These are phyloP conservation scores for Girardinichthys multiradiatus DNA, from an alignment of 2,113 vertebrate genomes.

Conservation along the genomic window DNA sequence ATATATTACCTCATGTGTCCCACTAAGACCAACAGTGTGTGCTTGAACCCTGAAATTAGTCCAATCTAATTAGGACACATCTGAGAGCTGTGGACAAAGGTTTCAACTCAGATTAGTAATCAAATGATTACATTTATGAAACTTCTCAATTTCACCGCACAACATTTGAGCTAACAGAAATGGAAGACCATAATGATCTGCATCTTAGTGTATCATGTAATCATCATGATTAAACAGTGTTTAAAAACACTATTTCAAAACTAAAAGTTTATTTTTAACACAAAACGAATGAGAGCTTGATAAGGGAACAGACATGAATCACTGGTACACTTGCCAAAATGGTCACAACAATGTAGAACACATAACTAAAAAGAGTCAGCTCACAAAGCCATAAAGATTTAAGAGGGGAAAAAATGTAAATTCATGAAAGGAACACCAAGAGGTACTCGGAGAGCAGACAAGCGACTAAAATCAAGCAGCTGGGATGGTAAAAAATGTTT, in stretches of 20 bases:
- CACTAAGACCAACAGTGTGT: constrained; percentile 61
- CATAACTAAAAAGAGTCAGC: not conserved
- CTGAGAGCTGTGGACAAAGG: constrained; percentile 48
- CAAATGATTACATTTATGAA: not conserved
- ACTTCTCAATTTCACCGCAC: not conserved
- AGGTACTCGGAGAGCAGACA: constrained; percentile 21
- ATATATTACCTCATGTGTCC: constrained; percentile 73
- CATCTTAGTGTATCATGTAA: no score
- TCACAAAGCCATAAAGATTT: not conserved
- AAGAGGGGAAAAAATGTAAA: constrained; percentile 10
- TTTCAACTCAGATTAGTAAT: constrained; percentile 24
- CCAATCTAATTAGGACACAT: constrained; percentile 59
- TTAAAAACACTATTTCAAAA: no score
- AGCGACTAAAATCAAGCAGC: constrained; percentile 55
- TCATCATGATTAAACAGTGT: no score
- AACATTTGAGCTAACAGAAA: not conserved
- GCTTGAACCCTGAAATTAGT: constrained; percentile 55
- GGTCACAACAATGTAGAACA: not conserved
- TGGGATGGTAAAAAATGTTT: constrained; percentile 63
- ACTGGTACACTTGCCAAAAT: not conserved
- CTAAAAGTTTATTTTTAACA: no score
- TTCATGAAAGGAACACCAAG: constrained; percentile 7
- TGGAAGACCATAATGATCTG: no score
- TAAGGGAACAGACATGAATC: no score
- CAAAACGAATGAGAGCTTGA: no score